These are phyloP conservation scores for Oceanites oceanicus DNA, from an alignment of 2,113 vertebrate species.

Conservation along the genomic window DNA sequence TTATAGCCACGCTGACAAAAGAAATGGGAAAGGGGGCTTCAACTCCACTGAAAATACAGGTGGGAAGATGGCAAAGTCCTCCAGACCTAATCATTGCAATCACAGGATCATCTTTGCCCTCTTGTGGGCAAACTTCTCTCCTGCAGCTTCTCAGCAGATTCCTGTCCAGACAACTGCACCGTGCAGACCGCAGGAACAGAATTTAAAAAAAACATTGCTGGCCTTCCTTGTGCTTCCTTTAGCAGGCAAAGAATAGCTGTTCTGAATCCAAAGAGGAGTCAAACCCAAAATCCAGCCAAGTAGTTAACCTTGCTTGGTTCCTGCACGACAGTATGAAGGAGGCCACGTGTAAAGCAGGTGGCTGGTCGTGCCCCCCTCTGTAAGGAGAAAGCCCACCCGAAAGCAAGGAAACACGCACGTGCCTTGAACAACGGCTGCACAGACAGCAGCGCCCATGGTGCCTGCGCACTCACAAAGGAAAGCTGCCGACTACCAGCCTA, in stretches of 20 bases:
- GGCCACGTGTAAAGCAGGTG: background rate
- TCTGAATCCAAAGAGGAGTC: background rate
- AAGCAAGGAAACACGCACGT: background rate
- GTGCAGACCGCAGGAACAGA: background rate
- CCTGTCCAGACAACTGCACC: background rate
- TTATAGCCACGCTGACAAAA: background rate
- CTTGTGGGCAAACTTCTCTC: conserved; percentile 37
- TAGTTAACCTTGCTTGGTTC: background rate
- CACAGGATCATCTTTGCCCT: conserved; percentile 15
- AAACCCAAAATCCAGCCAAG: background rate
- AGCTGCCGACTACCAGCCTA: background rate
- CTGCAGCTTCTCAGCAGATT: background rate
- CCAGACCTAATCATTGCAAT: background rate
- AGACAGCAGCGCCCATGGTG: background rate
- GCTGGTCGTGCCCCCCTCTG: rapidly evolving
- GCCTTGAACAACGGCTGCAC: rapidly evolving
- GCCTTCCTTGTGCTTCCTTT: background rate
- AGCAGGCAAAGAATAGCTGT: background rate
- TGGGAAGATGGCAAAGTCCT: rapidly evolving
- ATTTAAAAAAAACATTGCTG: background rate
- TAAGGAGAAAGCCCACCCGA: background rate
- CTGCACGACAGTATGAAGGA: rapidly evolving
- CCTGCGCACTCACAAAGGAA: background rate
- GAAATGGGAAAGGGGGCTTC: background rate
- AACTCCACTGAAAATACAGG: background rate